phyloP scores from a whole-genome alignment of 2,888 invertebrate species.

The Sesia apiformis region DNA sequence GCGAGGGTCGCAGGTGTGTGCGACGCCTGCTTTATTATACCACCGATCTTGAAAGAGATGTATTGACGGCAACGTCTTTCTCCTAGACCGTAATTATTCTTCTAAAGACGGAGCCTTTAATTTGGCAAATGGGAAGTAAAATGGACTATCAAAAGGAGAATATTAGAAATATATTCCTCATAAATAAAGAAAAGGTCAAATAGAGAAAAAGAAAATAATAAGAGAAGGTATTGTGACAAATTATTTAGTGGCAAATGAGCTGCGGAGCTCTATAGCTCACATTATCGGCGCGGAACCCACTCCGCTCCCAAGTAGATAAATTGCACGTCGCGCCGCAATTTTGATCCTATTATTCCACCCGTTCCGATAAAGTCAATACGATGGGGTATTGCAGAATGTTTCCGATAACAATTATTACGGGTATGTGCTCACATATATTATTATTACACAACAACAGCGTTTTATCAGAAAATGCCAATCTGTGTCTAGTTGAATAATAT shows the following conservation, averaged over 20 bases:
- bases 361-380: constrained; percentile 20
- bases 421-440: not conserved
- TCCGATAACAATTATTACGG: not conserved
- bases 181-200: too few relatives aligned
- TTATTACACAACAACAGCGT: too few relatives aligned
- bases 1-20: constrained; percentile 35
- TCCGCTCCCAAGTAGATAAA: constrained; percentile 22
- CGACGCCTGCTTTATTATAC: constrained; percentile 36
- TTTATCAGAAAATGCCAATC: too few relatives aligned
- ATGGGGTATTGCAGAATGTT: constrained; percentile 10
- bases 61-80: constrained; percentile 21
- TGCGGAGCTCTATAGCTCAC: constrained; percentile 7
- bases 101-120: constrained; percentile 15
- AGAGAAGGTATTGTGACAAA: too few relatives aligned
- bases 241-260: not conserved
- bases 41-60: constrained; percentile 22
- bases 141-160: too few relatives aligned
- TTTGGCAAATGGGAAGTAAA: constrained; percentile 19
- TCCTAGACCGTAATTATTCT: constrained; percentile 23
- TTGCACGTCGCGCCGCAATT: constrained; percentile 26
- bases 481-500: too few relatives aligned
- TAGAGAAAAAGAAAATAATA: too few relatives aligned
- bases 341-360: constrained; percentile 29
- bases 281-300: constrained; percentile 8
- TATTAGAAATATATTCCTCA: too few relatives aligned